Percentiles rank a stretch among this genome's conserved stretches.
Conservation (phyloP, 2,113 vertebrate genomes). For the Clarias macrocephalus region DNA sequence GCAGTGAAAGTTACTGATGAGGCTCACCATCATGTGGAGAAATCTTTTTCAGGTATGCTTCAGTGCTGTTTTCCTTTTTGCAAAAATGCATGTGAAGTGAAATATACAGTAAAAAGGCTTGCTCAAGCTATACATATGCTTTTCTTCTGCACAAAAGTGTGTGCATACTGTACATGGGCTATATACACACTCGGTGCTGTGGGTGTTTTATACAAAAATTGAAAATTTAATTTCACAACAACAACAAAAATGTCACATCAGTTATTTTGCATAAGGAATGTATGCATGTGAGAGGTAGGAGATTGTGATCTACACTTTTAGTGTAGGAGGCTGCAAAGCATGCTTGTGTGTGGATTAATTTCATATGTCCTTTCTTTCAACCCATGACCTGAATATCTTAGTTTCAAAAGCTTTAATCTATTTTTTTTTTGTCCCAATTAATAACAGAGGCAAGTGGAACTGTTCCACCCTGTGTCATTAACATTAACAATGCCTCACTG, state of each 20-base stretch:
- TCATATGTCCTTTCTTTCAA: background rate
- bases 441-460: conserved; percentile 36
- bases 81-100: background rate
- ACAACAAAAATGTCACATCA: background rate
- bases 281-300: background rate
- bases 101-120: background rate
- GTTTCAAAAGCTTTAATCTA: background rate
- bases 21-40: conserved; percentile 18
- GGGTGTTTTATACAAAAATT: background rate
- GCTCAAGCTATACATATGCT: background rate
- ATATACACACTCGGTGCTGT: background rate
- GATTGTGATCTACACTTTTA: background rate
- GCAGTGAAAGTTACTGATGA: conserved; percentile 22
- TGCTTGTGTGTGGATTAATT: background rate
- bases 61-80: background rate
- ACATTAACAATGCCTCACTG: conserved; percentile 72
- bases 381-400: background rate
- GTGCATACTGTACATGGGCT: too few species aligned
- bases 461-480: conserved; percentile 61
- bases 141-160: background rate
- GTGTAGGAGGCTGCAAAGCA: background rate
- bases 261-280: background rate
- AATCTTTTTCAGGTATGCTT: conserved; percentile 52
- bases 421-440: conserved; percentile 31
- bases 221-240: too few species aligned